Conservation (phyloP, 2,888 invertebrate genomes). For the Trichogramma evanescens region DNA sequence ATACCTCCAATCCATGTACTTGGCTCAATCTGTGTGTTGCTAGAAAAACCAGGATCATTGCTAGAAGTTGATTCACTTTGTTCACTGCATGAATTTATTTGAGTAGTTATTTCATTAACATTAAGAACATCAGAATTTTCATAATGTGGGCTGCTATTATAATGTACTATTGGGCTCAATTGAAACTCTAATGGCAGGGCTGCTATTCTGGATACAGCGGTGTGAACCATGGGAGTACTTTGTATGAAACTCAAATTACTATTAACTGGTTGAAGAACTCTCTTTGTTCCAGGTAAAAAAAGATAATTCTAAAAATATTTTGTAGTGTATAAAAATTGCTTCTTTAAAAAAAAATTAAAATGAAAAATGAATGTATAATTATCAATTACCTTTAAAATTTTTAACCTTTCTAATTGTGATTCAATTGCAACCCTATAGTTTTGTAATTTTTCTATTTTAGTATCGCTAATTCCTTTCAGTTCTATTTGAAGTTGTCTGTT, state of each 20-base stretch:
- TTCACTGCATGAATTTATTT: slow-evolving; percentile 16
- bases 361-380: slow-evolving; percentile 2
- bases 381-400: slow-evolving; percentile 55
- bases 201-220: slow-evolving; percentile 34
- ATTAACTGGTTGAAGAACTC: slow-evolving; percentile 21
- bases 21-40: slow-evolving; percentile 56
- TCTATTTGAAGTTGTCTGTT: slow-evolving; percentile 50
- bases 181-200: slow-evolving; percentile 41
- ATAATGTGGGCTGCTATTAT: slow-evolving; percentile 25
- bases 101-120: slow-evolving; percentile 9
- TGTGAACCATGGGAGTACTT: slow-evolving; percentile 43
- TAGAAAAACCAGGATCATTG: slow-evolving; percentile 42
- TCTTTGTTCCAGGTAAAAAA: slow-evolving; percentile 32
- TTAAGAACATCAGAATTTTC: slow-evolving; percentile 33
- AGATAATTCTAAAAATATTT: slow-evolving; percentile 37
- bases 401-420: slow-evolving; percentile 60
- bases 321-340: neutral
- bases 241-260: slow-evolving; percentile 35
- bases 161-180: slow-evolving; percentile 42
- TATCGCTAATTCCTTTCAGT: slow-evolving; percentile 40
- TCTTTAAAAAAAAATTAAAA: slow-evolving; percentile 4
- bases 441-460: slow-evolving; percentile 49
- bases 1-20: slow-evolving; percentile 63
- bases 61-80: slow-evolving; percentile 45
- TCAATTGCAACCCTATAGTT: slow-evolving; percentile 59